Base-by-base conservation (phyloP, 2,797 vertebrate species). In the Benthosema pterotum region DNA sequence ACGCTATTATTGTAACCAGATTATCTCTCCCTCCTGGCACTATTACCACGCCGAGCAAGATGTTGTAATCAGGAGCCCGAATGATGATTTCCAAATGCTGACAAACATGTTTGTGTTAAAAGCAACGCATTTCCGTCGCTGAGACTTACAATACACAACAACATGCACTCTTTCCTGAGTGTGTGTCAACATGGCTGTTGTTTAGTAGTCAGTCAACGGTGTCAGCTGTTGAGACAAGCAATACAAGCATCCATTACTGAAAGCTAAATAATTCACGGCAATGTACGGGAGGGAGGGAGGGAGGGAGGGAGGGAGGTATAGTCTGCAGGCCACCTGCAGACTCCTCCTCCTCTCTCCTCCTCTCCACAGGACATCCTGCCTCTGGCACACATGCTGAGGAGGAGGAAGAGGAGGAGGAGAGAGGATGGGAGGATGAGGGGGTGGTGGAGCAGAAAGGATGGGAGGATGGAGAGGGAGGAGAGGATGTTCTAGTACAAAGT, bases 321-420 rank as follows among this genome's bases (percentile, higher is more conserved):
- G n/a, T n/a, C n/a, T n/a, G 53, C 63, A 22, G 56, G 22, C 56
- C 84, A 86, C 69, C 84, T 84, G 79, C 64, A 78, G 78, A 71
- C 65, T 32, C 67, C 70, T 74, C 15, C 18, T 38, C 18, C 46
- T 32, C 65, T 70, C 55, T 55, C 42, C 52, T 52, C 67, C 50
- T 18, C 38, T 63, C 49, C 50, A 32, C 38, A 85, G 88, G 87
- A 90, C 81, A 79, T 90, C 87, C 87, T 86, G 78, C 75, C 67
- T 83, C 66, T 74, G 42, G 25, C 48, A 43, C 22, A 22, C 47
- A 57, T 12, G 55, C 22, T 38, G 18, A 28, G 14, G 4, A 2
- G 53, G 13, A 15, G 14, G 42, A 8, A 7, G n/a, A 22, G 4
- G 7, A 11, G 42, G 57, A 28, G 28, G 25, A 19, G 28, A 57